A percentile compares a stretch with the other conserved stretches of the same genome.
phyloP scores from a whole-genome alignment of 2,113 vertebrate species.

The Coturnix japonica region DNA sequence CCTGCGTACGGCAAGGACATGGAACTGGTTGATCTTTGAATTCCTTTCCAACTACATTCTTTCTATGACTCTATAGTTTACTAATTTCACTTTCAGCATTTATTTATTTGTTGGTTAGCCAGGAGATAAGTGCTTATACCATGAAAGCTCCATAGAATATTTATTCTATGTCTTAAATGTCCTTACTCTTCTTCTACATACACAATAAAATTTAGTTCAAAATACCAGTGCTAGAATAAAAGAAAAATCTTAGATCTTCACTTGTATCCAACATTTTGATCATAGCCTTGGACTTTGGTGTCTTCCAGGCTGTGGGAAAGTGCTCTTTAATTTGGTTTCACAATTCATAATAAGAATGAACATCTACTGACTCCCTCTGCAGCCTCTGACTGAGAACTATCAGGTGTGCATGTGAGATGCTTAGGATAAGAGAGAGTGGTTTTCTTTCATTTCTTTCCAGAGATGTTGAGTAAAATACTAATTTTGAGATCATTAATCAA shows the following conservation, averaged over 20 bases:
- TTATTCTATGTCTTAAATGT: not conserved
- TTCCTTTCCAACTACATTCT: no score
- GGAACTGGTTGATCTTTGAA: no score
- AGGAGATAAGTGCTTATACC: not conserved
- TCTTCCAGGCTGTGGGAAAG: not conserved
- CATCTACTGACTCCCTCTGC: not conserved
- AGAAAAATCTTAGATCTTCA: not conserved
- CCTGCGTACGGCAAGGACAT: no score
- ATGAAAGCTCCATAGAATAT: not conserved
- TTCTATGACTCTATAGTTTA: not conserved
- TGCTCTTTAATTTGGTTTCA: not conserved
- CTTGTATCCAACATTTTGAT: not conserved
- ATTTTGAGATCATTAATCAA: not conserved
- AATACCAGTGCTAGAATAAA: not conserved
- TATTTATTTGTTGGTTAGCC: not conserved
- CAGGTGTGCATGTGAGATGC: not conserved
- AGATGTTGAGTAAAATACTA: not conserved
- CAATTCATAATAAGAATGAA: not conserved
- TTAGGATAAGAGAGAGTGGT: fast-evolving
- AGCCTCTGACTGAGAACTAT: not conserved
- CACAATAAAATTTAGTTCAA: not conserved
- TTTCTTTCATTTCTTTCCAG: not conserved
- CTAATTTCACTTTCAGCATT: not conserved
- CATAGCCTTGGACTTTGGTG: not conserved
- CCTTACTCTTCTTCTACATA: not conserved